These are phyloP conservation scores for Trachelus stipa DNA, from an alignment of 2,888 invertebrate genomes.

Conservation along the genomic window DNA sequence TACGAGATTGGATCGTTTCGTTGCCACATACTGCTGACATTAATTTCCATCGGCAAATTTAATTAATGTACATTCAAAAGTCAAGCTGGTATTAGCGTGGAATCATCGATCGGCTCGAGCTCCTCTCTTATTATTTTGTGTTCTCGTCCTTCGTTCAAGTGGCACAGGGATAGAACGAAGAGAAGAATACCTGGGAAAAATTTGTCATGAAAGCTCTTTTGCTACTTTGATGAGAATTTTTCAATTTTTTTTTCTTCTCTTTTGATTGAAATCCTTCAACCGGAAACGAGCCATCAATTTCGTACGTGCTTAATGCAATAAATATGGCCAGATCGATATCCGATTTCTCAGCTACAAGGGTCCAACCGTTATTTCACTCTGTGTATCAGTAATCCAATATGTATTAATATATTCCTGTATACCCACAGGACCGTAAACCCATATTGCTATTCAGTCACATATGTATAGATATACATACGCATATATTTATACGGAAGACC, in stretches of 20 bases:
- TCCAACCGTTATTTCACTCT: neutral
- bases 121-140: neutral
- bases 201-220: neutral
- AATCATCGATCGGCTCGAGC: slow-evolving; percentile 27
- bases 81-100: slow-evolving; percentile 15
- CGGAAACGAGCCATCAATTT: neutral
- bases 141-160: neutral
- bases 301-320: neutral
- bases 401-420: neutral
- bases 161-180: neutral
- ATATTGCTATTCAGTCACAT: neutral
- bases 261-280: neutral
- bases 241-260: neutral
- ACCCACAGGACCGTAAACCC: neutral
- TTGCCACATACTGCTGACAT: slow-evolving; percentile 20
- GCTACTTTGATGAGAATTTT: neutral
- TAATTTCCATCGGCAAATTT: slow-evolving; percentile 37
- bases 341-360: neutral
- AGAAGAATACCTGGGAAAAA: neutral
- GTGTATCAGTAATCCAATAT: neutral
- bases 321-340: neutral
- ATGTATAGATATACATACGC: neutral
- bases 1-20: slow-evolving; percentile 40
- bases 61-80: slow-evolving; percentile 32
- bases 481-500: neutral